Evolutionary conservation across 2,113 vertebrate genomes (phyloP).

Genomic region (Dermatemys mawii): DNA sequence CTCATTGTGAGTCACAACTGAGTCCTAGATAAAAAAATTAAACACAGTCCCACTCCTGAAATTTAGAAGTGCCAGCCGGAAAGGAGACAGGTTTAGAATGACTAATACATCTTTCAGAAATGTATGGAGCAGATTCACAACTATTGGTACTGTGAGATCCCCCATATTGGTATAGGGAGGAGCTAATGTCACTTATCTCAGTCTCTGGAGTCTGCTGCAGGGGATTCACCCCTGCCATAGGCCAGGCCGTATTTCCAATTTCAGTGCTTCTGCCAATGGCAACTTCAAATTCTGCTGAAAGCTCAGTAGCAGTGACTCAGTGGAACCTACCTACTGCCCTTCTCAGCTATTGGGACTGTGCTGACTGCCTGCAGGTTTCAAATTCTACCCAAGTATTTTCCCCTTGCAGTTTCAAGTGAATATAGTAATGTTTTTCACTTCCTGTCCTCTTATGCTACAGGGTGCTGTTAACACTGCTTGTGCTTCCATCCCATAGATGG

Average conservation of each 20-base stretch:
- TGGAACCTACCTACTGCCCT: neutral
- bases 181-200: neutral
- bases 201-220: neutral
- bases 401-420: neutral
- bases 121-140: neutral
- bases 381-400: neutral
- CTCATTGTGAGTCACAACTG: neutral
- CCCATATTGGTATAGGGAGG: neutral
- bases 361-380: neutral
- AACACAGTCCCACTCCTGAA: neutral
- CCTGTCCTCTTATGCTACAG: neutral
- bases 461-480: neutral
- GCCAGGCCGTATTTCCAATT: neutral
- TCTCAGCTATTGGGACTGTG: fast-evolving
- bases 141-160: too few species aligned
- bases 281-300: neutral
- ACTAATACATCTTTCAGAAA: neutral
- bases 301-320: neutral
- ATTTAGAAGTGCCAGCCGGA: neutral
- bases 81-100: neutral
- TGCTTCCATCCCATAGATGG: neutral
- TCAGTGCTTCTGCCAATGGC: neutral
- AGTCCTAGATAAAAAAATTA: neutral
- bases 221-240: neutral
- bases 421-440: neutral